Conservation (phyloP, 2,888 invertebrate species). For the Amphimallon solstitiale region DNA sequence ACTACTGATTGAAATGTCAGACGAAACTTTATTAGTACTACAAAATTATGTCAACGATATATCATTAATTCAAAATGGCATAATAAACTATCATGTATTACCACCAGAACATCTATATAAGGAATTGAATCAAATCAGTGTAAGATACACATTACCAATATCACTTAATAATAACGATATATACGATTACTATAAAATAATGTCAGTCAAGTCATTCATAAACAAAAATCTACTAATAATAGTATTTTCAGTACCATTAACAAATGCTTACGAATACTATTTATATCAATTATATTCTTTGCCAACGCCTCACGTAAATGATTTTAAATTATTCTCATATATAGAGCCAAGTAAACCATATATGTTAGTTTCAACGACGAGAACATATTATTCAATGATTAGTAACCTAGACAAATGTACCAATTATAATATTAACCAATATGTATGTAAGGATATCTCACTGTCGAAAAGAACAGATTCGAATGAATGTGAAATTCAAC, state of each 20-base stretch:
- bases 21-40: neutral
- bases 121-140: too few relatives aligned
- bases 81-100: neutral
- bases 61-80: neutral
- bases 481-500: neutral
- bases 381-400: neutral
- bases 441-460: neutral
- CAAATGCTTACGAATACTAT: neutral
- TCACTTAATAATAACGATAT: too few relatives aligned
- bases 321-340: neutral
- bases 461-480: neutral
- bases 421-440: neutral
- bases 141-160: too few relatives aligned
- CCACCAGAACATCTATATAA: neutral
- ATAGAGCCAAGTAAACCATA: neutral
- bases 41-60: slow-evolving; percentile 4
- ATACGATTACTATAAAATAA: neutral
- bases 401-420: neutral
- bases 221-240: neutral
- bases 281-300: neutral
- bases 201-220: neutral
- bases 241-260: neutral
- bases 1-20: slow-evolving; percentile 18
- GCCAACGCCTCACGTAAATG: neutral
- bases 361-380: neutral